A percentile compares a stretch with the other conserved stretches of the same genome.
These are phyloP conservation scores for Erythrocercus mccallii DNA, from an alignment of 2,113 vertebrate genomes.

Conservation along the genomic window DNA sequence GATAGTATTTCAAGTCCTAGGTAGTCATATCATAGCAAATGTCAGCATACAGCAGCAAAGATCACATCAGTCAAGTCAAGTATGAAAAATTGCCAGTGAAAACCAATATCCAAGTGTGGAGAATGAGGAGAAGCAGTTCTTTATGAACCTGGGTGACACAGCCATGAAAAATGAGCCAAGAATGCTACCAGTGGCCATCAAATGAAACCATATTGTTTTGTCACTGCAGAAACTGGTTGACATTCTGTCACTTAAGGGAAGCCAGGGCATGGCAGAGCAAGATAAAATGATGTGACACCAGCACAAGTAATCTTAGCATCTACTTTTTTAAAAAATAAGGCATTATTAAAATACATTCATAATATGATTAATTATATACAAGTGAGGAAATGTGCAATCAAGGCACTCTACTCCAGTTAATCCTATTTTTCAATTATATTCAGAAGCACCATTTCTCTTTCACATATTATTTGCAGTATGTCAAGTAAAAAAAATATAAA, in stretches of 20 bases:
- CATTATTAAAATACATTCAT: not conserved
- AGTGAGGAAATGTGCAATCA: not conserved
- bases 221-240: not conserved
- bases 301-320: not conserved
- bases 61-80: not conserved
- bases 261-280: not conserved
- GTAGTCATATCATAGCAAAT: not conserved
- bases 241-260: not conserved
- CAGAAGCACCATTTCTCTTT: not conserved
- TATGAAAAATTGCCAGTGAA: not conserved
- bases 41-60: not conserved
- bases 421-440: not conserved
- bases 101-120: not conserved
- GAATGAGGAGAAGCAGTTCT: not conserved
- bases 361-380: not conserved
- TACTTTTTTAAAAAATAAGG: not conserved
- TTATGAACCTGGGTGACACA: not conserved
- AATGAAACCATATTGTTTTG: not conserved
- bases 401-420: not conserved
- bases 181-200: not conserved
- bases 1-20: not conserved
- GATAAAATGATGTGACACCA: not conserved
- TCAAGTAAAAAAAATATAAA: too few species aligned
- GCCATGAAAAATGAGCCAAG: not conserved
- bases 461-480: not conserved